Evolutionary conservation across 2,797 vertebrate genomes (phyloP), one percentile per base, ranked within the genome.

Genomic region (Tolypeutes matacus): DNA sequence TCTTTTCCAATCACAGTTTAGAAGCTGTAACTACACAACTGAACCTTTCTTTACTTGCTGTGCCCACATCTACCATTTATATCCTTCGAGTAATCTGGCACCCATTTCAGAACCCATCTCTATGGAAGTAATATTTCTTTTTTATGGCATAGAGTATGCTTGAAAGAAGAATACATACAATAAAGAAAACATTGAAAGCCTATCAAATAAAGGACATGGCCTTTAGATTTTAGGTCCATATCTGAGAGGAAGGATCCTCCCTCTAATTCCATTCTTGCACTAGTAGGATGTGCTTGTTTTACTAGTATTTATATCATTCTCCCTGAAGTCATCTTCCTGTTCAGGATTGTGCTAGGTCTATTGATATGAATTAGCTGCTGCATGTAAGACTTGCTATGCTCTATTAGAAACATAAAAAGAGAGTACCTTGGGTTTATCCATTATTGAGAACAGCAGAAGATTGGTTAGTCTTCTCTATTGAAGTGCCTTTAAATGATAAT

Each of bases 131-230:
- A 17, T 60, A 20, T 62, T 80, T 83, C 7, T n/a, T 75, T 83
- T 93, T 95, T 58, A 73, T 84, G 42, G n/a, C 42, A 53, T 75
- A 39, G 39, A 77, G 75, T 78, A 60, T 53, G 82, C 70, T 73
- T 93, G 64, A 96, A 89, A 89, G 73, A 73, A 21, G 83, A 87
- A 72, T 70, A 5, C 9, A 39, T 87, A 65, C 11, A 92, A 15
- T 67, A 75, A 82, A 84, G 80, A 31, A 36, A n/a, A 25, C 25
- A 14, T 27, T 53, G 18, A 84, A 77, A 93, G 7, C 11, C 31
- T 89, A 23, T 51, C 34, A 81, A 91, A 70, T 60, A 93, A 49
- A 89, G 34, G 56, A 11, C 65, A 21, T 31, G 23, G 51, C 64
- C 31, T 78, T 91, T 77, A 42, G 65, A 11, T 36, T 34, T 42